Base-by-base conservation (phyloP, 2,888 invertebrate genomes). In the Schizaphis graminum region DNA sequence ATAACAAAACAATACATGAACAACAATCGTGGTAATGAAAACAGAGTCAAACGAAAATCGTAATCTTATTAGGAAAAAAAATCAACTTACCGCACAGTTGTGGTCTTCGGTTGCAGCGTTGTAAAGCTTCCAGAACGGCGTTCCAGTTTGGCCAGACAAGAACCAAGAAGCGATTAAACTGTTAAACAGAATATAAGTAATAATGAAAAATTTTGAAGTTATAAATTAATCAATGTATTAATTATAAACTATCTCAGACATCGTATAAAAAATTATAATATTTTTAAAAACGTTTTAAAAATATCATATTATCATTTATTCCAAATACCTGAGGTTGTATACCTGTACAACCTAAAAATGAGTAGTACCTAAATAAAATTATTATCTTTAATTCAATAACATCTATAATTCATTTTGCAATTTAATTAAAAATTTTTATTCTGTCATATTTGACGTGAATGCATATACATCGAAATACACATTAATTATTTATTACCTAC, bases 101-200 rank as follows among this genome's bases (percentile, higher is more conserved):
- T 97, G 96, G 95, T 97, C 97, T 95, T 97, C 97, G 95, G 97
- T 97, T 94, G 98, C 97, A 95, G 97, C 97, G 94, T 97, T 97
- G 96, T 98, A 98, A 10, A 98, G 96, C 95, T 97, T 97, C 97
- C 97, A 98, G 96, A 98, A 98, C 44, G 97, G 97, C 91, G 97
- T 97, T 41, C 97, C 97, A 95, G 97, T 97, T 95, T 97, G 97
- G 95, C 97, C 97, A 96, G 98, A 98, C 94, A 98, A 96, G 67
- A 97, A 97, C 96, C 98, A 98, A 2, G 97, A 97, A 0, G 98
- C 97, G 5, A 97, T 97, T 95, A 98, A 96, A 95, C 98, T 98
- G 91, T 86, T 41, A 47, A 85, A 90, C 89, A 41, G 49, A 92
- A 92, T 77, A 77, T 0, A 28, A 28, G 7, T 28, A n/a, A 4